Percentiles rank a stretch among this genome's conserved stretches.
Evolutionary conservation across 2,113 vertebrate genomes (phyloP).

Genomic region (Engraulis encrasicolus): DNA sequence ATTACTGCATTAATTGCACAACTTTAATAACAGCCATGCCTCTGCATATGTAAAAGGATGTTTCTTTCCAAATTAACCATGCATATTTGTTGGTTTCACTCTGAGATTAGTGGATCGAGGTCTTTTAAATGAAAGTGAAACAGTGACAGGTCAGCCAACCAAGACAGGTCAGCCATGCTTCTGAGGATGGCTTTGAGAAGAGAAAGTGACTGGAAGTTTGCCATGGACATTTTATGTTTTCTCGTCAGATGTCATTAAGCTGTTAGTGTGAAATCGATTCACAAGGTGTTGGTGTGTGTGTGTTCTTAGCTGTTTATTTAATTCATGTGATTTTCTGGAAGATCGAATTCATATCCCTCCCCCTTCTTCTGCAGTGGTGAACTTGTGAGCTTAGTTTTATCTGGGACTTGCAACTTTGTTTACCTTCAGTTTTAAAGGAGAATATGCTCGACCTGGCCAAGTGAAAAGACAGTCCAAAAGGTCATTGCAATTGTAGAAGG

Average conservation of each 20-base stretch:
- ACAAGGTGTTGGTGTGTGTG: too few relatives aligned
- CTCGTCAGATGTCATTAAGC: not conserved
- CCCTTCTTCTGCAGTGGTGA: not conserved
- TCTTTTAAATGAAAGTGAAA: not conserved
- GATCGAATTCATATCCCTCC: too few relatives aligned
- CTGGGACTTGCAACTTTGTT: not conserved
- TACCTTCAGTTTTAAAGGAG: not conserved
- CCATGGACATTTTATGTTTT: not conserved
- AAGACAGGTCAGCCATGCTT: not conserved
- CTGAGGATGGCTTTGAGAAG: too few relatives aligned
- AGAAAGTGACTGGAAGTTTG: too few relatives aligned
- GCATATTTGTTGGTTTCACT: not conserved
- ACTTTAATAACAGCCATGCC: too few relatives aligned
- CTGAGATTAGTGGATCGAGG: not conserved
- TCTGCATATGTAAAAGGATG: too few relatives aligned
- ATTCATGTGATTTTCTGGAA: too few relatives aligned
- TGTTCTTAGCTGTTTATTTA: too few relatives aligned
- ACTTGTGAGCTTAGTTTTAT: not conserved
- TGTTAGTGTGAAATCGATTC: not conserved
- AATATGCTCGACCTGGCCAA: not conserved
- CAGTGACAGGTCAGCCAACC: not conserved
- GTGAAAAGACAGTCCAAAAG: not conserved
- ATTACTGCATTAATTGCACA: too few relatives aligned
- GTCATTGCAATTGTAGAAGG: conserved; percentile 27
- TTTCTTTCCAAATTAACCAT: too few relatives aligned